phyloP scores from a whole-genome alignment of 30 jellyfish, hydroid and myxozoan species.

The Nemopilema nomurai region DNA sequence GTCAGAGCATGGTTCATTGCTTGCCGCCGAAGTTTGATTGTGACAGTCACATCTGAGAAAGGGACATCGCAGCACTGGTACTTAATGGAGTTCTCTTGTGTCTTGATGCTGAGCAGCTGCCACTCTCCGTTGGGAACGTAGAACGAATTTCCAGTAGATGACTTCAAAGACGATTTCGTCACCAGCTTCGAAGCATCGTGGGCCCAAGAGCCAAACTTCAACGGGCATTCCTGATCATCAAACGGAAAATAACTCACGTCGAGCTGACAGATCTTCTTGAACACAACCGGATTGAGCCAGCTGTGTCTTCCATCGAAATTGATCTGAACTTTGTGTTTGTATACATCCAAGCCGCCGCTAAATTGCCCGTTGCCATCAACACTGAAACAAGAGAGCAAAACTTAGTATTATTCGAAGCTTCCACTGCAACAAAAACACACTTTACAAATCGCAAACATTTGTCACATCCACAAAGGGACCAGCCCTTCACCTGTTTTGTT shows the following conservation, averaged over 20 bases:
- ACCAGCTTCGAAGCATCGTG: constrained; percentile 62
- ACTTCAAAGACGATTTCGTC: constrained; percentile 22
- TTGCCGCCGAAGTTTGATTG: constrained; percentile 55
- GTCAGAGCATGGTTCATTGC: constrained; percentile 68
- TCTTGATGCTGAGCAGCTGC: constrained; percentile 47
- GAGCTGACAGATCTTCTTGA: constrained; percentile 69
- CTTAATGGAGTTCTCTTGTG: constrained; percentile 45
- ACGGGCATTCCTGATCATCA: constrained; percentile 75
- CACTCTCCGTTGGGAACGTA: constrained; percentile 80
- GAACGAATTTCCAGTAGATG: constrained; percentile 40
- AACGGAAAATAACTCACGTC: constrained; percentile 85
- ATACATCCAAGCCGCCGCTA: constrained; percentile 65
- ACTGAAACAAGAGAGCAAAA: not conserved
- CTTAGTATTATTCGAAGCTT: too few species aligned
- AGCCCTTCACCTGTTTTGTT: too few species aligned
- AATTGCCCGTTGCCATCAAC: constrained; percentile 70
- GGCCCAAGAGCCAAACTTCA: constrained; percentile 89
- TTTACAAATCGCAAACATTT: too few species aligned
- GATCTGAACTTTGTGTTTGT: constrained; percentile 65
- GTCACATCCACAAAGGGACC: too few species aligned
- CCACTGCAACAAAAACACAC: not conserved
- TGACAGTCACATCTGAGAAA: constrained; percentile 72
- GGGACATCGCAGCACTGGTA: constrained; percentile 79
- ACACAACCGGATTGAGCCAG: constrained; percentile 76
- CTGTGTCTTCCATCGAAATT: constrained; percentile 26